These are phyloP conservation scores for Pandemis corylana DNA, from an alignment of 2,888 invertebrate species.

Conservation along the genomic window DNA sequence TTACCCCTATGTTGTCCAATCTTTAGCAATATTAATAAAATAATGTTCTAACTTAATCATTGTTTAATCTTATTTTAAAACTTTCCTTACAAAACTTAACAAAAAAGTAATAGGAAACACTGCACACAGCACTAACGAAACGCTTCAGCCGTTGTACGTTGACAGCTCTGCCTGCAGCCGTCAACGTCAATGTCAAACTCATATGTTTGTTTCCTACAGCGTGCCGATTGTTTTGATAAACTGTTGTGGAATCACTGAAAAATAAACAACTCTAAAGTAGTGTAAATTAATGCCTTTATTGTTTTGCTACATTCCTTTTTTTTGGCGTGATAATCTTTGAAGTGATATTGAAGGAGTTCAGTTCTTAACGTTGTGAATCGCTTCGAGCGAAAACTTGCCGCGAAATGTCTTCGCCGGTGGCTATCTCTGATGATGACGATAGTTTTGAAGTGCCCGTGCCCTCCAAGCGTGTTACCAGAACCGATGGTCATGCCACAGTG, in stretches of 20 bases:
- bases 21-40: conserved; percentile 2
- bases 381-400: conserved; percentile 9
- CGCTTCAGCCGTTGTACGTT: background rate
- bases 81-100: background rate
- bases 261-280: background rate
- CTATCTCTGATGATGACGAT: conserved; percentile 68
- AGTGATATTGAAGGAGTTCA: background rate
- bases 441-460: conserved; percentile 50
- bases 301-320: background rate
- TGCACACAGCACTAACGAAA: conserved; percentile 11
- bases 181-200: conserved; percentile 16
- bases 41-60: background rate
- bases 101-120: background rate
- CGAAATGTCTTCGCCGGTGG: conserved; percentile 51
- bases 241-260: background rate
- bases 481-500: conserved; percentile 42
- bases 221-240: conserved; percentile 15
- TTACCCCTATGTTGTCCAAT: background rate
- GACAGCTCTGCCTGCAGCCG: background rate
- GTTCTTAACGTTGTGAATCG: background rate
- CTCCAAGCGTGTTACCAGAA: conserved; percentile 8
- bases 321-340: background rate
- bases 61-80: background rate
- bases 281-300: background rate
- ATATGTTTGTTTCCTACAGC: background rate